Percentiles rank a stretch among this genome's conserved stretches.
Conservation (phyloP, 2,113 vertebrate species). For the Cephalopholis sonnerati region DNA sequence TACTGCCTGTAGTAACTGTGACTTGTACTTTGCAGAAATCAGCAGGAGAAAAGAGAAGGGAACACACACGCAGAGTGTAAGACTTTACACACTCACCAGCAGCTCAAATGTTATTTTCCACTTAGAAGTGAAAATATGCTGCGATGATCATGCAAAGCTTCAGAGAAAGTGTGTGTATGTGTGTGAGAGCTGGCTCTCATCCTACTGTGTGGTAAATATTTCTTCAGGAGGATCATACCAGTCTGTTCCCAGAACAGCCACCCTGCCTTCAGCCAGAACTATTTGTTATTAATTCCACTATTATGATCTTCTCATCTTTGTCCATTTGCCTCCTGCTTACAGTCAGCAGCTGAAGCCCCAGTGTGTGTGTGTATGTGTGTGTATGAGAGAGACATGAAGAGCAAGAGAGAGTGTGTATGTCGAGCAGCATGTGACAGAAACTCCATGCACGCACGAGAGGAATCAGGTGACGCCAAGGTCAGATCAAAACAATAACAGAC, state of each 20-base stretch:
- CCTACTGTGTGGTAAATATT: conserved; percentile 72
- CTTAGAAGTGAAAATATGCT: conserved; percentile 57
- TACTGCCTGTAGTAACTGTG: conserved; percentile 29
- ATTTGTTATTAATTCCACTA: conserved; percentile 77
- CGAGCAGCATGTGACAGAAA: conserved; percentile 66
- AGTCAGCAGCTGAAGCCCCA: conserved; percentile 60
- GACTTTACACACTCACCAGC: conserved; percentile 27
- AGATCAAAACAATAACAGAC: conserved; percentile 75
- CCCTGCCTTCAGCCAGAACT: conserved; percentile 58
- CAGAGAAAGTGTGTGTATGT: conserved; percentile 20
- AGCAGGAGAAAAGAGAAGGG: conserved; percentile 33
- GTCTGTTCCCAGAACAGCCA: conserved; percentile 69
- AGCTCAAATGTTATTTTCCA: conserved; percentile 58
- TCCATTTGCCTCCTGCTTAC: conserved; percentile 44
- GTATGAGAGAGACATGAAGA: conserved; percentile 2
- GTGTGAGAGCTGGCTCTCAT: conserved; percentile 41
- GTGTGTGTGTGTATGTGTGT: conserved; percentile 35
- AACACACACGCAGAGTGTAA: conserved; percentile 48
- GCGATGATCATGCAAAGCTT: conserved; percentile 42
- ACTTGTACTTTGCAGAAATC: conserved; percentile 15
- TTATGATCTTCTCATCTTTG: conserved; percentile 66
- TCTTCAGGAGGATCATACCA: conserved; percentile 61
- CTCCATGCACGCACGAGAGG: conserved; percentile 46
- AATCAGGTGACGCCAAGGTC: conserved; percentile 68
- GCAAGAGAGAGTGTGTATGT: conserved; percentile 18